Evolutionary conservation across 2,888 invertebrate species (phyloP), one percentile per base, ranked within the genome.

Genomic region (Diplazon laetatorius): DNA sequence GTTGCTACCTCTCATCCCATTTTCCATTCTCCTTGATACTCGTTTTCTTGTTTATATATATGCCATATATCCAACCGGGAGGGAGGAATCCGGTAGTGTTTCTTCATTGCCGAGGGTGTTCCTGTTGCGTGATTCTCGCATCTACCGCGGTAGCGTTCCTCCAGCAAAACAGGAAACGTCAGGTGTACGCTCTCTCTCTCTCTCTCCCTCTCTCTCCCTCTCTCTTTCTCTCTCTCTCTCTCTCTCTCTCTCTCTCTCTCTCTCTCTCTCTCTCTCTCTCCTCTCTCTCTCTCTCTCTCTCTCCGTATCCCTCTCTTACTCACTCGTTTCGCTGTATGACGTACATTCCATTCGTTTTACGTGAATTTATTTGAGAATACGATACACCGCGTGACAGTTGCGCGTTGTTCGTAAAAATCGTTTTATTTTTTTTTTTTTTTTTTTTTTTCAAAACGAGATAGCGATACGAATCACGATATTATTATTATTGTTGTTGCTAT

Each of bases 31-130:
- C 55, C 57, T 63, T 69, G 62, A 63, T 57, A 48, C 69, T 46
- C 48, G 59, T 50, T 44, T n/a, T 63, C 69, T 69, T 30, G 59
- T 52, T 48, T 63, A 37, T 44, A 46, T 30, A 22, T 48, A 62
- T 48, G 63, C 59, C 65, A n/a, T n/a, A n/a, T n/a, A n/a, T n/a
- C n/a, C n/a, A n/a, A n/a, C n/a, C n/a, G n/a, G 48, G 63, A 59
- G 70, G 50, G 50, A 70, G 48, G 76, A 76, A 70, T 76, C 76
- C 70, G 76, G 76, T 59, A 76, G 76, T 76, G 70, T 76, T 76
- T 65, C 76, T 76, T 70, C 39, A 76, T 22, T 50, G 70, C 76
- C 76, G 63, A 70, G 63, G 76, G 76, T 70, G 76, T 70, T 76
- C 76, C 76, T 65, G 63, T 76, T 76, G 62, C 69, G 44, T 39